Evolutionary conservation across 2,888 invertebrate genomes (phyloP).

Genomic region (Harpalus rufipes): DNA sequence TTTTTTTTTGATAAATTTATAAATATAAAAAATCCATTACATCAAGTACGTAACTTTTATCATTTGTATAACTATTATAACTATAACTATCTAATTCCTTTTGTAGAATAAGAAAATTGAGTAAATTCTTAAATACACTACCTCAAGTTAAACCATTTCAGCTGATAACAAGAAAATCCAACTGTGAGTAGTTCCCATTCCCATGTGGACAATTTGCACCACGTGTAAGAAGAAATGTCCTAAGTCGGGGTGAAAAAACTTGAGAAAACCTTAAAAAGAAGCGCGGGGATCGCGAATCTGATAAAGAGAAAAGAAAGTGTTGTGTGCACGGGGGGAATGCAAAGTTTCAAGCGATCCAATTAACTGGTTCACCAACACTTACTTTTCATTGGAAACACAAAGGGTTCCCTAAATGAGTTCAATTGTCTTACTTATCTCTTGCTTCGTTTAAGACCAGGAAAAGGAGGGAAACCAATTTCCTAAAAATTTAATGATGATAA

Average conservation of each 20-base stretch:
- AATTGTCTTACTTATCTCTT: background rate
- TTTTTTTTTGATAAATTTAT: too few species aligned
- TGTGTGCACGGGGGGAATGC: background rate
- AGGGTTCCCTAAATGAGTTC: constrained; percentile 1
- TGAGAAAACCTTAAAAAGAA: background rate
- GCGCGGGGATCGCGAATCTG: background rate
- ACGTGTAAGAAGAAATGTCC: background rate
- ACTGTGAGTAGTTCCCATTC: background rate
- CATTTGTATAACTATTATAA: too few species aligned
- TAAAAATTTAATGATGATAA: background rate
- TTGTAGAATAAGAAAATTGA: background rate
- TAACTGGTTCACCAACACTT: constrained; percentile 5
- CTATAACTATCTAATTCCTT: too few species aligned
- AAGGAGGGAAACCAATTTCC: background rate
- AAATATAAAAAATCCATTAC: too few species aligned
- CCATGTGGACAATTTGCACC: background rate
- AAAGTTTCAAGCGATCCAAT: background rate
- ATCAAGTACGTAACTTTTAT: too few species aligned
- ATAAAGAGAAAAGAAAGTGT: background rate
- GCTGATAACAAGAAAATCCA: background rate
- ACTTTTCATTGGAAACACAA: constrained; percentile 6
- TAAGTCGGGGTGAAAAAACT: background rate
- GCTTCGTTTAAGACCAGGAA: background rate
- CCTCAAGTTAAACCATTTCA: background rate
- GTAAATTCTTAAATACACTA: background rate